A percentile compares a stretch with the other conserved stretches of the same genome.
Evolutionary conservation across 2,113 vertebrate genomes (phyloP).

Genomic region (Anser cygnoides): DNA sequence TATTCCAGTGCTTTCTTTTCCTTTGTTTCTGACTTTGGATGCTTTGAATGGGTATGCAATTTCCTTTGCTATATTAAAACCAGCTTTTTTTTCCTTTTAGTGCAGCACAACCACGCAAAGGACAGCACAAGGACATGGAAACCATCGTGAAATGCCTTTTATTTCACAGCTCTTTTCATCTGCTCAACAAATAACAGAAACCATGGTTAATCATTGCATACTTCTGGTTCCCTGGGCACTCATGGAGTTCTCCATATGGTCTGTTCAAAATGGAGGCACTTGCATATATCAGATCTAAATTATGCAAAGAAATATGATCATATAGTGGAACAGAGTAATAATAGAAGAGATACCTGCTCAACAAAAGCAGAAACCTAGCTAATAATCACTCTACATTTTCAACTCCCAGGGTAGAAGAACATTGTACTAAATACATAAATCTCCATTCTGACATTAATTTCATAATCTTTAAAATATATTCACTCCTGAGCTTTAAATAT

Average conservation of each 20-base stretch:
- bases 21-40: slow-evolving; percentile 50
- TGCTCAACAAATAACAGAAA: slow-evolving; percentile 72
- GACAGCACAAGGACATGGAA: slow-evolving; percentile 73
- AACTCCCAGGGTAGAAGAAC: slow-evolving; percentile 44
- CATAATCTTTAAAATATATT: slow-evolving; percentile 60
- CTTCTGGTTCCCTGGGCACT: slow-evolving; percentile 73
- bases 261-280: slow-evolving; percentile 68
- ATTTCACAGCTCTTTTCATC: slow-evolving; percentile 73
- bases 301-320: slow-evolving; percentile 71
- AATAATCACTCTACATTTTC: slow-evolving; percentile 65
- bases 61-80: slow-evolving; percentile 47
- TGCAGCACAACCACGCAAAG: slow-evolving; percentile 67
- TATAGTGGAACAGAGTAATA: slow-evolving; percentile 69
- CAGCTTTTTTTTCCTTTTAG: slow-evolving; percentile 6
- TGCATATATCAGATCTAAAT: slow-evolving; percentile 75
- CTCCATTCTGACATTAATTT: slow-evolving; percentile 60
- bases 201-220: slow-evolving; percentile 68
- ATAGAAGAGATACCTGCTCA: slow-evolving; percentile 68
- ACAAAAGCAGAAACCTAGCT: slow-evolving; percentile 72
- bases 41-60: neutral
- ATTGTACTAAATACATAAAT: slow-evolving; percentile 66
- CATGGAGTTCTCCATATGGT: slow-evolving; percentile 76
- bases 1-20: neutral
- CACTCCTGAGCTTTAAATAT: slow-evolving; percentile 48
- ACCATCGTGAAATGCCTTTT: slow-evolving; percentile 67